phyloP scores from a whole-genome alignment of 2,888 invertebrate genomes.

The Lordiphosa fenestrarum region DNA sequence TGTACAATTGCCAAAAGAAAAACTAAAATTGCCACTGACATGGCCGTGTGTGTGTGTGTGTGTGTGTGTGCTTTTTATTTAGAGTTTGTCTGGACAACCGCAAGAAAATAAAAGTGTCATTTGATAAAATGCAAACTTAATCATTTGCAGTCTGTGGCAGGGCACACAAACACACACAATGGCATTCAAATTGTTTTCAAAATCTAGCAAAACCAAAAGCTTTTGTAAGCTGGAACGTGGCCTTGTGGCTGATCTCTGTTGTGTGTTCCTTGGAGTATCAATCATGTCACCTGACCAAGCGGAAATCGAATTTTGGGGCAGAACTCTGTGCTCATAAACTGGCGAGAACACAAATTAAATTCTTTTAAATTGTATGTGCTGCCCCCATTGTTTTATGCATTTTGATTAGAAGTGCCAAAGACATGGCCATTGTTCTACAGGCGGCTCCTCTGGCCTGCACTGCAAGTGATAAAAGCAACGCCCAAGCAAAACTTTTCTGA shows the following conservation, averaged over 20 bases:
- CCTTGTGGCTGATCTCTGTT: slow-evolving; percentile 14
- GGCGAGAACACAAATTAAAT: slow-evolving; percentile 17
- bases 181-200: slow-evolving; percentile 5
- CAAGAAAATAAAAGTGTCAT: slow-evolving; percentile 62
- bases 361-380: slow-evolving; percentile 30
- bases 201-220: not conserved
- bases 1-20: slow-evolving; percentile 32
- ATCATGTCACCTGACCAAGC: slow-evolving; percentile 70
- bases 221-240: not conserved
- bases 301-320: slow-evolving; percentile 46
- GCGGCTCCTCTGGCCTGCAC: slow-evolving; percentile 5
- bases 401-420: slow-evolving; percentile 26
- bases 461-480: slow-evolving; percentile 8
- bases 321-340: slow-evolving; percentile 26
- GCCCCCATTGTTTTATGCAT: slow-evolving; percentile 26
- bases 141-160: slow-evolving; percentile 50
- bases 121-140: slow-evolving; percentile 57
- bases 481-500: slow-evolving; percentile 8
- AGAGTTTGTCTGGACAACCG: slow-evolving; percentile 30
- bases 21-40: slow-evolving; percentile 32
- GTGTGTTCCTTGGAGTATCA: slow-evolving; percentile 46
- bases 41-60: slow-evolving; percentile 9
- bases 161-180: slow-evolving; percentile 27
- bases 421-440: slow-evolving; percentile 17
- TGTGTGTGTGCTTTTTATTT: slow-evolving; percentile 9